Conservation (phyloP, 2,113 vertebrate species). For the Tragelaphus strepsiceros region DNA sequence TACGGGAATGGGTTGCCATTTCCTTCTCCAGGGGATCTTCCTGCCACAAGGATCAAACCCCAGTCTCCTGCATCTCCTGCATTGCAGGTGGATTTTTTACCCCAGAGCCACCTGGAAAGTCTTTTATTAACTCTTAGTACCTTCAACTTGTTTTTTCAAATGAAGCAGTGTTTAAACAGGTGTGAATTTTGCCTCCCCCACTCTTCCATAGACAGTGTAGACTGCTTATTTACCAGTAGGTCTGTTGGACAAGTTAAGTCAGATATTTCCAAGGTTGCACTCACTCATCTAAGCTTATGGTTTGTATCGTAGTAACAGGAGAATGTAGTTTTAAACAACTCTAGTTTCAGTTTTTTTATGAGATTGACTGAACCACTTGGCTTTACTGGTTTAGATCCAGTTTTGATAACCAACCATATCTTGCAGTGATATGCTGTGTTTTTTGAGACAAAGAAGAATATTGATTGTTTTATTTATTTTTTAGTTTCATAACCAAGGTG, state of each 20-base stretch:
- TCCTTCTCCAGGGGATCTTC: background rate
- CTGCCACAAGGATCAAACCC: background rate
- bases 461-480: background rate
- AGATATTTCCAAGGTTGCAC: background rate
- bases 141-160: background rate
- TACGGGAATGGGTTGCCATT: background rate
- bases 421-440: background rate
- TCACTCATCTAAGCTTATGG: background rate
- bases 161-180: background rate
- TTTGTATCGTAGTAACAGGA: background rate
- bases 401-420: background rate
- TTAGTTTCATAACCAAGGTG: background rate
- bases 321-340: background rate
- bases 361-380: background rate
- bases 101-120: background rate
- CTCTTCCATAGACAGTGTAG: background rate
- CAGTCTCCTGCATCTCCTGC: background rate
- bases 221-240: background rate
- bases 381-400: background rate
- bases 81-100: background rate
- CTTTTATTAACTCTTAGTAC: background rate
- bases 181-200: background rate
- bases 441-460: slow-evolving; percentile 17
- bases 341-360: background rate
- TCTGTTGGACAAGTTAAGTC: background rate